These are phyloP conservation scores for Microtus californicus DNA, from an alignment of 2,797 vertebrate species.

Conservation along the genomic window DNA sequence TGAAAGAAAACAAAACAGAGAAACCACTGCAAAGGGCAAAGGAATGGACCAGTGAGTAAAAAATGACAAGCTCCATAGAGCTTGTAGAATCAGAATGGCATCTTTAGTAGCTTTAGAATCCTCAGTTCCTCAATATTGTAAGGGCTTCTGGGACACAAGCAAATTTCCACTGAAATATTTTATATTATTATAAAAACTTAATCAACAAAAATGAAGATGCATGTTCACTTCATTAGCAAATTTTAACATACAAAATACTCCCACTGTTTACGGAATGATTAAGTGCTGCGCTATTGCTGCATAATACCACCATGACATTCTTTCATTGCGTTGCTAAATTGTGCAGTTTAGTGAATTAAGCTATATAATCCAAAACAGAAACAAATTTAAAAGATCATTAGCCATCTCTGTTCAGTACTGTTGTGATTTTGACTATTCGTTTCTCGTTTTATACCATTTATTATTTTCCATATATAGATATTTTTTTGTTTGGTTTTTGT, in stretches of 20 bases:
- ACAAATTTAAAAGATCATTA: conserved; percentile 54
- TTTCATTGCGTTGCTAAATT: not conserved
- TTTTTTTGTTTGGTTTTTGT: not conserved
- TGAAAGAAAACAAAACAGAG: not conserved
- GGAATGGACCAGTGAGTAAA: not conserved
- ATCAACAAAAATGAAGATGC: not conserved
- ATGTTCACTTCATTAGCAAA: conserved; percentile 31
- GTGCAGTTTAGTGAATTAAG: conserved; percentile 21
- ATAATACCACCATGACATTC: not conserved
- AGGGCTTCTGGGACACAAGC: not conserved
- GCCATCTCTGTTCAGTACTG: not conserved
- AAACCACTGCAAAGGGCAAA: not conserved
- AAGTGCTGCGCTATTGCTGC: not conserved
- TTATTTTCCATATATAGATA: conserved; percentile 19
- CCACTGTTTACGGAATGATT: not conserved
- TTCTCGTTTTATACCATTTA: not conserved
- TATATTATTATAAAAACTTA: not conserved
- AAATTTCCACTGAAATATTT: not conserved
- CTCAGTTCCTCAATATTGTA: not conserved
- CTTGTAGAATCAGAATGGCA: not conserved
- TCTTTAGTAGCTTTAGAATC: not conserved
- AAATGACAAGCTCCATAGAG: not conserved
- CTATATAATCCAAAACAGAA: conserved; percentile 16
- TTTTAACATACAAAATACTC: not conserved
- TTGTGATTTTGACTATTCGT: conserved; percentile 50